Percentiles rank a stretch among this genome's conserved stretches.
These are phyloP conservation scores for Danaus plexippus DNA, from an alignment of 1,140 invertebrate species.

Conservation along the genomic window DNA sequence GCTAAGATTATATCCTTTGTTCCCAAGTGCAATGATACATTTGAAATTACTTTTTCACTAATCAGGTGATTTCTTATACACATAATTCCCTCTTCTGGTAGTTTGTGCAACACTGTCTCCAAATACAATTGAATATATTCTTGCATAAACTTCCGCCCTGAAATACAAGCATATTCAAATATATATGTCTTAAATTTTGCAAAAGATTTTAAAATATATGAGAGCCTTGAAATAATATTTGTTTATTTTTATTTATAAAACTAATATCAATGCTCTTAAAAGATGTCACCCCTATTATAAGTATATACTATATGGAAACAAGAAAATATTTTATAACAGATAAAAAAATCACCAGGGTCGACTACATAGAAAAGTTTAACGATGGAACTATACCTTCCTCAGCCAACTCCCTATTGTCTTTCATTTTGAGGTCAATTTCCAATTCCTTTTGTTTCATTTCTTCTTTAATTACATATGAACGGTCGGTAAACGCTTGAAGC, in stretches of 20 bases:
- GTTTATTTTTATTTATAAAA: no score
- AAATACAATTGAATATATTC: slow-evolving; percentile 69
- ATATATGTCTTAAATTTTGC: no score
- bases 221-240: no score
- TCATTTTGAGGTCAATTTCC: slow-evolving; percentile 77
- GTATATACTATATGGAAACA: no score
- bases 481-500: slow-evolving; percentile 83
- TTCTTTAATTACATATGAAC: slow-evolving; percentile 84
- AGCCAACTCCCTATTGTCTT: slow-evolving; percentile 80
- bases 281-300: no score
- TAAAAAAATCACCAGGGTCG: no score
- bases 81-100: slow-evolving; percentile 79
- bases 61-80: slow-evolving; percentile 78
- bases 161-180: slow-evolving; percentile 14
- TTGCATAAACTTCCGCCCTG: slow-evolving; percentile 60
- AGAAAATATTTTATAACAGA: no score
- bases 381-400: slow-evolving; percentile 72
- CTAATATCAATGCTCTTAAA: no score
- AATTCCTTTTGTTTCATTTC: slow-evolving; percentile 78
- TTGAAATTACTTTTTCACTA: slow-evolving; percentile 76
- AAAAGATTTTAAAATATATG: no score
- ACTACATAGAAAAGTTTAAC: no score
- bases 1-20: slow-evolving; percentile 86
- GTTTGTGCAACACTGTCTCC: slow-evolving; percentile 76
- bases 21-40: slow-evolving; percentile 82